Base-by-base conservation (phyloP, 2,113 vertebrate species). In the Rhodinocichla rosea region DNA sequence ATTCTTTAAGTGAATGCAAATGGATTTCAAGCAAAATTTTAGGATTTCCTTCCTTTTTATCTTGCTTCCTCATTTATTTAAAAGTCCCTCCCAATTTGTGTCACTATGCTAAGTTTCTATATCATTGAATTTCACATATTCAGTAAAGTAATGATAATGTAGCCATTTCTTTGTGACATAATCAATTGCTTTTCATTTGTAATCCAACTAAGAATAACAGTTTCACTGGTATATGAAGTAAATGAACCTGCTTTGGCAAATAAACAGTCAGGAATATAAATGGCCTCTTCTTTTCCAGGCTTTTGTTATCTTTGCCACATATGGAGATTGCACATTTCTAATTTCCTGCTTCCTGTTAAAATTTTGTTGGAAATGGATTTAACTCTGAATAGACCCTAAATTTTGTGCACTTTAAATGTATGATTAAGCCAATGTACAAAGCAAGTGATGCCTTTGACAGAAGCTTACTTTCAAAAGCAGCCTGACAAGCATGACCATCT, bases 21-120 rank as follows among this genome's bases (percentile, higher is more conserved):
- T 13, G 13, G 12, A 13, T 89, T 67, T 81, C 60, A 74, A 17
- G 22, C 32, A 83, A 82, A 90, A 55, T 74, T 16, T 45, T 67
- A 88, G 27, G 9, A 89, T 89, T 94, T 95, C 62, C 74, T 94
- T 95, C 70, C 78, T 85, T 95, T 87, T 83, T n/a, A n/a, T 92
- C 39, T 68, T 78, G 24, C 57, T 94, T 94, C 78, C 78, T 87
- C 49, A 47, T 84, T 85, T 79, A 26, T 79, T 83, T 82, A 37
- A 90, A 90, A 85, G 28, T 22, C 24, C 18, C 92, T 91, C 65
- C 44, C 2, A 5, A 50, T 84, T 83, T 87, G 22, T 75, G 47
- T 55, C 24, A 60, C 33, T 74, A 8, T 39, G 11, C 18, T 75
- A 62, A 42, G 14, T 37, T 68, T 75, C 44, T 20, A 17, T 64